A percentile compares a stretch with the other conserved stretches of the same genome.
Evolutionary conservation across 2,797 vertebrate genomes (phyloP).

Genomic region (Ctenopoma kingsleyae): DNA sequence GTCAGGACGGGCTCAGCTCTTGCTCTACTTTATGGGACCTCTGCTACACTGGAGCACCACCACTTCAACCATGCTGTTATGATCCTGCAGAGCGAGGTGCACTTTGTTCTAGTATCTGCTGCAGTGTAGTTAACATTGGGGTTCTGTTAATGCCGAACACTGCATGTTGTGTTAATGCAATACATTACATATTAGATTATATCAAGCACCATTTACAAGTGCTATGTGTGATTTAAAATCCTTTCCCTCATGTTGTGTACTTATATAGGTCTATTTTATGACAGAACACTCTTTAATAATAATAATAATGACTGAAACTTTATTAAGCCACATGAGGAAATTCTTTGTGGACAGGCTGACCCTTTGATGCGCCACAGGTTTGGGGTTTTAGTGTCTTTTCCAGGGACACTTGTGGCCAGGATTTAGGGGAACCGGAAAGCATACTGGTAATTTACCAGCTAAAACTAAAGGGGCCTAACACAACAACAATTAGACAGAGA

Average conservation of each 20-base stretch:
- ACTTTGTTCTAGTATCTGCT: slow-evolving; percentile 55
- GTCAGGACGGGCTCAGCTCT: slow-evolving; percentile 96
- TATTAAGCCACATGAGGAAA: no score
- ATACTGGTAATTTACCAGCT: not conserved
- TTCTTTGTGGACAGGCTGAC: no score
- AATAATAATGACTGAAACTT: not conserved
- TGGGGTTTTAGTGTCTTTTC: no score
- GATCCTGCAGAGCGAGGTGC: slow-evolving; percentile 99
- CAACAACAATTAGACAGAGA: not conserved
- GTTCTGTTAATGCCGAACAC: slow-evolving; percentile 26
- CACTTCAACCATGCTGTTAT: slow-evolving; percentile 99
- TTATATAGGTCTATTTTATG: not conserved
- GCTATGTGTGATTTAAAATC: not conserved
- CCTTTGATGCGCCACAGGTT: no score
- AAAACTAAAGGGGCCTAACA: not conserved
- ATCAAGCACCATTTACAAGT: slow-evolving; percentile 13
- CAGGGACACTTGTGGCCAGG: no score
- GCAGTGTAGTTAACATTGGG: slow-evolving; percentile 59
- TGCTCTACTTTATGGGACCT: slow-evolving; percentile 97
- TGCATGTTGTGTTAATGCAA: slow-evolving; percentile 37
- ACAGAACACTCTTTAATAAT: not conserved
- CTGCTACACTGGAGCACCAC: slow-evolving; percentile 97
- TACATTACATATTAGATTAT: slow-evolving; percentile 9
- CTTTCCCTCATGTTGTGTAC: not conserved
- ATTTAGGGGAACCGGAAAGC: no score